A percentile compares a stretch with the other conserved stretches of the same genome.
phyloP scores from a whole-genome alignment of 2,113 vertebrate genomes.

The Phyllopteryx taeniolatus region DNA sequence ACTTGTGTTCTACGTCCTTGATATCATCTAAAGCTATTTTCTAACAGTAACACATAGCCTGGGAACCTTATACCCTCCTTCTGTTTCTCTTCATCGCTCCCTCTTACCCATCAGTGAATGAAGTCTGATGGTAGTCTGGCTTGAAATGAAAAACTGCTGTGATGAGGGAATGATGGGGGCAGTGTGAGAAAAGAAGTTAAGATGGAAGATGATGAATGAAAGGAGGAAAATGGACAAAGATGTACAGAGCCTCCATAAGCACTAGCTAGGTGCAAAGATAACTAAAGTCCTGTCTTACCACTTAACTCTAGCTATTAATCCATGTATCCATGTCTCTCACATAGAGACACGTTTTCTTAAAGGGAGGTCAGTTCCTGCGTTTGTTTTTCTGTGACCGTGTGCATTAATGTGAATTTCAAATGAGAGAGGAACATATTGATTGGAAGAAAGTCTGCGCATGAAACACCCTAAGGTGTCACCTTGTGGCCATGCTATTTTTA shows the following conservation, averaged over 20 bases:
- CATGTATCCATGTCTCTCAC: background rate
- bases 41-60: background rate
- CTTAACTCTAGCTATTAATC: conserved; percentile 3
- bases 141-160: conserved; percentile 64
- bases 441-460: conserved; percentile 17
- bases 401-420: conserved; percentile 33
- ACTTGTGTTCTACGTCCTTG: conserved; percentile 3
- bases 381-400: conserved; percentile 29
- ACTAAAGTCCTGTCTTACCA: background rate
- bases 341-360: conserved; percentile 20
- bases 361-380: conserved; percentile 28
- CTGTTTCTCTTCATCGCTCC: conserved; percentile 4
- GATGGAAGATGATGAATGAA: conserved; percentile 21
- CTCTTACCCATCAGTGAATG: conserved; percentile 35
- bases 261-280: background rate
- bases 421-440: conserved; percentile 59
- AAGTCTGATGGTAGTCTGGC: conserved; percentile 51
- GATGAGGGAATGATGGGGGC: conserved; percentile 31
- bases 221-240: conserved; percentile 20
- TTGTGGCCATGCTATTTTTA: conserved; percentile 58
- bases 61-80: background rate
- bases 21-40: conserved; percentile 11
- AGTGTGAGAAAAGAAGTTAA: conserved; percentile 12
- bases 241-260: conserved; percentile 16
- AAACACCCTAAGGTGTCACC: conserved; percentile 17